Evolutionary conservation across 2,888 invertebrate species (phyloP).

Genomic region (Caenorhabditis sp.): DNA sequence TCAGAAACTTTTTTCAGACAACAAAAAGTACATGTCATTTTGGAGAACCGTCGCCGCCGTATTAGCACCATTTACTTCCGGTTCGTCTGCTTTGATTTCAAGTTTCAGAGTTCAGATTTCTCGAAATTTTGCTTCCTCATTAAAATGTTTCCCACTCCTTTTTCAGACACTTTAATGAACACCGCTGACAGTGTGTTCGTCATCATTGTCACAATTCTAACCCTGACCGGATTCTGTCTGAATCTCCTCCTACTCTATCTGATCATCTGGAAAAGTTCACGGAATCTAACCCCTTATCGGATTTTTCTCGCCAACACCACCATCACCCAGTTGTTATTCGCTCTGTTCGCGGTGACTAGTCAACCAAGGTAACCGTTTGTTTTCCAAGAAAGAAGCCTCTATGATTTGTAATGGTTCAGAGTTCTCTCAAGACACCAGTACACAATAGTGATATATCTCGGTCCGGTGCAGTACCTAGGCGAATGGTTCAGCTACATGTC

Average conservation of each 20-base stretch:
- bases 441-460: conserved; percentile 58
- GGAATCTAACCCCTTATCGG: conserved; percentile 52
- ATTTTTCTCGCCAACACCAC: conserved; percentile 62
- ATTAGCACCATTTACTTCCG: conserved; percentile 46
- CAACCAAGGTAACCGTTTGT: conserved; percentile 49
- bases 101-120: not conserved
- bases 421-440: conserved; percentile 51
- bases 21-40: conserved; percentile 26
- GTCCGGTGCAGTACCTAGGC: conserved; percentile 54
- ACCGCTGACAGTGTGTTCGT: conserved; percentile 41
- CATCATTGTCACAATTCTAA: conserved; percentile 29
- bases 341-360: conserved; percentile 31
- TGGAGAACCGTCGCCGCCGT: conserved; percentile 38
- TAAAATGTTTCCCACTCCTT: not conserved
- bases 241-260: conserved; percentile 49
- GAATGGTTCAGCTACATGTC: conserved; percentile 63
- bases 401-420: conserved; percentile 9
- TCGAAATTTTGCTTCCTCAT: too few species aligned
- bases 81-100: conserved; percentile 24
- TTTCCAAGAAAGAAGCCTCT: not conserved
- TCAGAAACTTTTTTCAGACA: conserved; percentile 13
- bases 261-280: conserved; percentile 54
- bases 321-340: conserved; percentile 51
- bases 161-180: conserved; percentile 58
- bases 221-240: conserved; percentile 37